Conservation (phyloP, 2,797 vertebrate species). For the Hirundo rustica region DNA sequence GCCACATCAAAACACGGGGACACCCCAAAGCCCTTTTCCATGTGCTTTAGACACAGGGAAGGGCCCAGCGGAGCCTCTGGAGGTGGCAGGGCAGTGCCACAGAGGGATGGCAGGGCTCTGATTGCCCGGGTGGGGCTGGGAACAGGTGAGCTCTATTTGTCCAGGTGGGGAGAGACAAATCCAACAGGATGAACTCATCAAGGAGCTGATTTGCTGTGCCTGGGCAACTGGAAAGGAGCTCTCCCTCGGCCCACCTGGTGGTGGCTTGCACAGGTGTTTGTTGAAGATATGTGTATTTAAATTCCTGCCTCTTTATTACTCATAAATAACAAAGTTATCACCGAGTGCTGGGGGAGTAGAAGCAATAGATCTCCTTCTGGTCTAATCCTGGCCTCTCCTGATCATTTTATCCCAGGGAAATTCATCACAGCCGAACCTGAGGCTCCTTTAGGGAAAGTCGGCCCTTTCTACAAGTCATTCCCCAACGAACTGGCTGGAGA, state of each 20-base stretch:
- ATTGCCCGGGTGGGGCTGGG: not conserved
- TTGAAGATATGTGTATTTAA: not conserved
- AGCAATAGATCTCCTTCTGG: not conserved
- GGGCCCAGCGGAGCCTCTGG: not conserved
- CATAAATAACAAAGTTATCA: not conserved
- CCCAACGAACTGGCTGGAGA: not conserved
- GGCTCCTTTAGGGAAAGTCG: not conserved
- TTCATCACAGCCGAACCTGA: not conserved
- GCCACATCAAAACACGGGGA: not conserved
- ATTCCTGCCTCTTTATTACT: not conserved
- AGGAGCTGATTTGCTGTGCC: constrained; percentile 7
- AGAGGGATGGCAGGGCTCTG: not conserved
- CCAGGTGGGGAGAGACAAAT: not conserved
- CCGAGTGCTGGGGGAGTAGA: not conserved
- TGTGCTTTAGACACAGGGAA: not conserved
- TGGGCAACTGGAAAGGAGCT: not conserved
- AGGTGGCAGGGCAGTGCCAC: not conserved
- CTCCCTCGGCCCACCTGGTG: not conserved
- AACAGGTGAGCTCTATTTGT: constrained; percentile 4
- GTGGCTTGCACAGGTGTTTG: not conserved
- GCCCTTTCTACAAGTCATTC: not conserved
- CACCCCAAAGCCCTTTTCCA: not conserved
- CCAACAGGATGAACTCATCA: constrained; percentile 2
- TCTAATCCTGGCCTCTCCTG: not conserved
- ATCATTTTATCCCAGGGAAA: not conserved